phyloP scores from a whole-genome alignment of 2,888 invertebrate species.

The Torymus aiolomorphi region DNA sequence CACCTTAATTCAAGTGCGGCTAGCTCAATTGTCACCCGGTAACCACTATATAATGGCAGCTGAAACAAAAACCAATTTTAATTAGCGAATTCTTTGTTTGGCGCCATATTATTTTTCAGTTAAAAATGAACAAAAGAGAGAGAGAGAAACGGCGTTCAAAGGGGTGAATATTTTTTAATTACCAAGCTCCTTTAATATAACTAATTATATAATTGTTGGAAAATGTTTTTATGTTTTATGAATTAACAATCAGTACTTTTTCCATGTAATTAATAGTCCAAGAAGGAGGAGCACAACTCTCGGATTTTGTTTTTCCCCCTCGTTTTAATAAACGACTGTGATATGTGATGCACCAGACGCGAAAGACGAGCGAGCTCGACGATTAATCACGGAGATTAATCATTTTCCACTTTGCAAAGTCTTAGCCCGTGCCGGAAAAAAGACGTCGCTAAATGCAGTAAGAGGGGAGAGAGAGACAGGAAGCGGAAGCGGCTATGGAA shows the following conservation, averaged over 20 bases:
- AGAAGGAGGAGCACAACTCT: too few relatives aligned
- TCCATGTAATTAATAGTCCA: constrained; percentile 1
- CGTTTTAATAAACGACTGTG: constrained; percentile 35
- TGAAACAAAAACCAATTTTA: constrained; percentile 46
- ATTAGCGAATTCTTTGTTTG: constrained; percentile 30
- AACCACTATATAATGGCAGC: constrained; percentile 15
- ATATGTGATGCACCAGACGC: neutral
- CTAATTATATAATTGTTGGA: too few relatives aligned
- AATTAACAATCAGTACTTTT: too few relatives aligned
- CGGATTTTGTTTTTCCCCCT: neutral
- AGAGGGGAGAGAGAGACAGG: neutral
- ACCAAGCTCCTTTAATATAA: too few relatives aligned
- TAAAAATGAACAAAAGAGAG: neutral
- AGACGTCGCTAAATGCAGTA: neutral
- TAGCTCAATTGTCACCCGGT: constrained; percentile 26
- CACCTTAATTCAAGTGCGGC: constrained; percentile 23
- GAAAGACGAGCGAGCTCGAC: neutral
- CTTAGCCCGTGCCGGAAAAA: neutral
- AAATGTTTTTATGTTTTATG: too few relatives aligned
- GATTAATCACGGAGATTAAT: constrained; percentile 51
- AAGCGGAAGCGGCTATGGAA: too few relatives aligned
- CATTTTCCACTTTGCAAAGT: constrained; percentile 14
- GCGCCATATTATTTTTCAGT: neutral
- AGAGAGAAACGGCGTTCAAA: too few relatives aligned
- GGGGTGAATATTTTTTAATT: too few relatives aligned